Evolutionary conservation across 2,113 vertebrate species (phyloP), one percentile per base, ranked within the genome.

Genomic region (Miniopterus natalensis): DNA sequence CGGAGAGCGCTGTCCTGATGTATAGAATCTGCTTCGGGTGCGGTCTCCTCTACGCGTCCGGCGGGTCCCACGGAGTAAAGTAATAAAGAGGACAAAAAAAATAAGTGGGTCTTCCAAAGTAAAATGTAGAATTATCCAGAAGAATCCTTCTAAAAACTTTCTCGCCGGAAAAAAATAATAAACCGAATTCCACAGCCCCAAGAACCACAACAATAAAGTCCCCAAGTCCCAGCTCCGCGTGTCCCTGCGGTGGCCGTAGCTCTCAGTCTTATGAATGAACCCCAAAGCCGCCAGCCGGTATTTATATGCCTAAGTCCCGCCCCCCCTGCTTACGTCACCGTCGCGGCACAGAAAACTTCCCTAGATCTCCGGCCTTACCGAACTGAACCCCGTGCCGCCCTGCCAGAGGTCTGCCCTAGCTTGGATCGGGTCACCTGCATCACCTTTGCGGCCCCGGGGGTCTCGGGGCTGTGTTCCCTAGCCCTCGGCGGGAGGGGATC

Each of bases 181-280:
- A 92, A 84, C 31, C 40, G 68, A 47, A 83, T 51, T 63, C 95
- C 88, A 75, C 96, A 89, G 78, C 71, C 88, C 31, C 85, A 81
- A 92, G 84, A 96, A 92, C 83, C 90, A 97, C 94, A 94, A 92
- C 78, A 97, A 78, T 85, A 81, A 92, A 83, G 75, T 93, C 90
- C 77, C 86, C 89, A 92, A 93, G 94, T 96, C 88, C 78, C 55
- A 66, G 81, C 81, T 94, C 88, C 97, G 97, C 73, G 95, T 93
- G 96, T 97, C 96, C 96, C 97, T 84, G 96, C 45, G 85, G 93
- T 96, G 95, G 98, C 95, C 70, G 97, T 93, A 75, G 98, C 97
- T 98, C 97, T 97, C 97, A 98, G 94, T 97, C 97, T 99, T 99
- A 99, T 99, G 99, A 99, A 99, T 99, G 99, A 99, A 99, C 95